A percentile compares a stretch with the other conserved stretches of the same genome.
phyloP scores from a whole-genome alignment of 2,888 invertebrate species.

The Trichogramma evanescens region DNA sequence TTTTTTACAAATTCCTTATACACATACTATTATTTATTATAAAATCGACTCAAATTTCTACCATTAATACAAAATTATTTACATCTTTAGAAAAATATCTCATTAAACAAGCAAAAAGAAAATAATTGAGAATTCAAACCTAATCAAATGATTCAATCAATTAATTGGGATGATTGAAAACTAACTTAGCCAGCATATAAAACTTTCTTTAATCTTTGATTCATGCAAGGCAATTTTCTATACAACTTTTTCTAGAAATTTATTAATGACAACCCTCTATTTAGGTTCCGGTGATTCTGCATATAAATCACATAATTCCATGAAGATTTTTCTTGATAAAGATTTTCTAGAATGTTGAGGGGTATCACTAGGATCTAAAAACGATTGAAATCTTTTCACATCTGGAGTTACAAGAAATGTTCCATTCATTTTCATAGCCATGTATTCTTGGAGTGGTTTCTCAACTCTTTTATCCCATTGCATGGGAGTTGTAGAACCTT shows the following conservation, averaged over 20 bases:
- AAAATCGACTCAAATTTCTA: too few relatives aligned
- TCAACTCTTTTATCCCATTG: slow-evolving; percentile 18
- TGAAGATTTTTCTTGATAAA: slow-evolving; percentile 26
- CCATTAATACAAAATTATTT: too few relatives aligned
- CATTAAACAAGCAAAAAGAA: too few relatives aligned
- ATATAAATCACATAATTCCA: slow-evolving; percentile 26
- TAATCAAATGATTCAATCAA: too few relatives aligned
- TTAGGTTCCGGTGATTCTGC: slow-evolving; percentile 21
- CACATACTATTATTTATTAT: too few relatives aligned
- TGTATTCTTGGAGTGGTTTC: slow-evolving; percentile 27
- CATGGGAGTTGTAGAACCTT: not conserved
- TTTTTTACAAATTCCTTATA: too few relatives aligned
- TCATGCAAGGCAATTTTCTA: slow-evolving; percentile 7
- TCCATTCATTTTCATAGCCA: slow-evolving; percentile 28
- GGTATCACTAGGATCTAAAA: slow-evolving; percentile 15
- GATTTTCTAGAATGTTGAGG: slow-evolving; percentile 21
- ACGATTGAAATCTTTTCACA: slow-evolving; percentile 18
- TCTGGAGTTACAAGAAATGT: slow-evolving; percentile 30
- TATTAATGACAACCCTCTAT: not conserved
- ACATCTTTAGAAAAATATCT: too few relatives aligned
- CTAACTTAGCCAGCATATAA: slow-evolving; percentile 17
- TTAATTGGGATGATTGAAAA: not conserved
- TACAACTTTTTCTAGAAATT: not conserved
- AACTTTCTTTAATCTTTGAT: not conserved
- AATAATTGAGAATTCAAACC: too few relatives aligned